These are phyloP conservation scores for Prenolepis imparis DNA, from an alignment of 2,888 invertebrate genomes.

Conservation along the genomic window DNA sequence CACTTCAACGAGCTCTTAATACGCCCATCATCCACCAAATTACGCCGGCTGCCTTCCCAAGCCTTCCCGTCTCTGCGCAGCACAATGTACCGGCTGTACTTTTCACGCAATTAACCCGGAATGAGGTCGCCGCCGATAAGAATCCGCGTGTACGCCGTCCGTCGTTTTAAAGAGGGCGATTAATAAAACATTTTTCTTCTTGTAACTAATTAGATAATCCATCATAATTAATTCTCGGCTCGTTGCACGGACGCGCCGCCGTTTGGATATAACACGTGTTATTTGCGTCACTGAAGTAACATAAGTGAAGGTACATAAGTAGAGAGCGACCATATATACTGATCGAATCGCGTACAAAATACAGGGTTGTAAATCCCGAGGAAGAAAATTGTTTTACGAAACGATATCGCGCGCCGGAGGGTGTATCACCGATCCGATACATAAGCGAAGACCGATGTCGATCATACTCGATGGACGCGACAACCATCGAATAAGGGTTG, in stretches of 20 bases:
- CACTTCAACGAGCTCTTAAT: constrained; percentile 66
- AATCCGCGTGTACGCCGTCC: constrained; percentile 23
- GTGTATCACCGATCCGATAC: neutral
- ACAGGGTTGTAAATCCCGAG: neutral
- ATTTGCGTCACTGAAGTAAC: constrained; percentile 13
- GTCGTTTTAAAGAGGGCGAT: constrained; percentile 22
- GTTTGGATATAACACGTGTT: constrained; percentile 4
- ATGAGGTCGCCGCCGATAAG: constrained; percentile 54
- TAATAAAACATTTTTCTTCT: constrained; percentile 24
- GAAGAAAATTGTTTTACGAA: constrained; percentile 23
- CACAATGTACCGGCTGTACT: constrained; percentile 62
- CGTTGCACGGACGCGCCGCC: constrained; percentile 1
- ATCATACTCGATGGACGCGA: constrained; percentile 19
- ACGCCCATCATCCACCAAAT: constrained; percentile 69
- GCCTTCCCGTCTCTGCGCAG: constrained; percentile 12
- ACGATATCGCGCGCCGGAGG: neutral
- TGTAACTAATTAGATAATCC: constrained; percentile 45
- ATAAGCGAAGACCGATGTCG: constrained; percentile 9
- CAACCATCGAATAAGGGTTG: constrained; percentile 58
- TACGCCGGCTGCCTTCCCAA: constrained; percentile 56
- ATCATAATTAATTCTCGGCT: constrained; percentile 49
- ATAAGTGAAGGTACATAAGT: neutral
- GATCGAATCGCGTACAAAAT: constrained; percentile 17
- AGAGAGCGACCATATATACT: neutral
- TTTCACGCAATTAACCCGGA: constrained; percentile 68